Percentiles rank a stretch among this genome's conserved stretches.
phyloP scores from a whole-genome alignment of 2,888 invertebrate species.

The Papilio elwesi region DNA sequence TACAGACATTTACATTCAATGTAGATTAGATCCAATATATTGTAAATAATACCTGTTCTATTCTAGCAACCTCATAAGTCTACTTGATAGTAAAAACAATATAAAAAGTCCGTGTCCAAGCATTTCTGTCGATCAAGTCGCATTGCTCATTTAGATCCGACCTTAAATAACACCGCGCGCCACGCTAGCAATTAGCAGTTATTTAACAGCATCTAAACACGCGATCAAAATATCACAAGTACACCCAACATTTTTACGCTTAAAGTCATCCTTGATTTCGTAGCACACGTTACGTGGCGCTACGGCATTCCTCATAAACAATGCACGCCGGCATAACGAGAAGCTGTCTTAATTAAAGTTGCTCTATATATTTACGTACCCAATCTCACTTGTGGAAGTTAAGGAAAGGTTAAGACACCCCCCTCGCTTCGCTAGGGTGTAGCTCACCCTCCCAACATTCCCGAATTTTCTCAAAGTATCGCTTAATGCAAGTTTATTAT shows the following conservation, averaged over 20 bases:
- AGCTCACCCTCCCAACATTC: conserved; percentile 58
- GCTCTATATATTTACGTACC: conserved; percentile 80
- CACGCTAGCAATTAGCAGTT: conserved; percentile 32
- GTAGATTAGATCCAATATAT: too few relatives aligned
- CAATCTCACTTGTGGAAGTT: conserved; percentile 81
- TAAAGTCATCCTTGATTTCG: conserved; percentile 46
- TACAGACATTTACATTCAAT: too few relatives aligned
- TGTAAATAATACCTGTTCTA: too few relatives aligned
- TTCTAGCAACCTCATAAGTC: too few relatives aligned
- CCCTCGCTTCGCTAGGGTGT: conserved; percentile 48
- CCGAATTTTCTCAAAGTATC: conserved; percentile 80
- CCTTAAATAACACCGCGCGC: conserved; percentile 30
- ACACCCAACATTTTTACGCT: conserved; percentile 27
- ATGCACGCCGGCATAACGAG: conserved; percentile 73
- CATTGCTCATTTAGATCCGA: conserved; percentile 20
- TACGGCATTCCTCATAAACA: conserved; percentile 73
- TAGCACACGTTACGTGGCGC: conserved; percentile 48
- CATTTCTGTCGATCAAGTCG: conserved; percentile 11
- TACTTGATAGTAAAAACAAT: neutral
- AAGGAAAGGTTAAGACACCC: conserved; percentile 76
- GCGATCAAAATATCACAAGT: conserved; percentile 36
- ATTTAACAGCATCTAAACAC: conserved; percentile 31
- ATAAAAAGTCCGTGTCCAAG: neutral
- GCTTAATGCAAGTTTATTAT: conserved; percentile 82
- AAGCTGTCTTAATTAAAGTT: conserved; percentile 77